phyloP scores from a whole-genome alignment of 2,888 invertebrate species.

The Anoncus sp. region DNA sequence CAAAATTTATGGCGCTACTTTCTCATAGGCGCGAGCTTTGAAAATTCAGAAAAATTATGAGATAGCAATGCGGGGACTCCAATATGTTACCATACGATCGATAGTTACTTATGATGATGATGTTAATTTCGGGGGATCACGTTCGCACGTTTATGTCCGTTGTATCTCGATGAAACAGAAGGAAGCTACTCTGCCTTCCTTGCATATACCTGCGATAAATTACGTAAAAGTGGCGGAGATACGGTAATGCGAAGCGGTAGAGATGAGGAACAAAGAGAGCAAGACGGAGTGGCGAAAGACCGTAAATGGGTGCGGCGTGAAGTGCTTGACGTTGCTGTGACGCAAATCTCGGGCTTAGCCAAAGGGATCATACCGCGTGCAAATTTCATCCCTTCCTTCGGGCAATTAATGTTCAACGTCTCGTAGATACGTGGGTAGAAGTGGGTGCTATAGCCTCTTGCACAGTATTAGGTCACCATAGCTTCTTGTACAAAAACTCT shows the following conservation, averaged over 20 bases:
- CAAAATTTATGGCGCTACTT: no score
- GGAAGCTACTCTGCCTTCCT: neutral
- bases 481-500: slow-evolving; percentile 50
- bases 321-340: slow-evolving; percentile 36
- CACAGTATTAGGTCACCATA: slow-evolving; percentile 32
- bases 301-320: slow-evolving; percentile 16
- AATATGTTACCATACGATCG: no score
- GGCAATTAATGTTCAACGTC: slow-evolving; percentile 58
- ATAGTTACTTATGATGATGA: no score
- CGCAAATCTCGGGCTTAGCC: slow-evolving; percentile 49
- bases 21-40: no score
- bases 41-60: no score
- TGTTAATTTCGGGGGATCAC: neutral
- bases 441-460: slow-evolving; percentile 20
- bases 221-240: neutral
- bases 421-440: slow-evolving; percentile 18
- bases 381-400: slow-evolving; percentile 52
- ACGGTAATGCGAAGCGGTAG: slow-evolving; percentile 1
- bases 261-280: neutral
- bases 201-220: neutral
- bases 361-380: slow-evolving; percentile 49
- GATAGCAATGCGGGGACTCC: no score
- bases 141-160: neutral
- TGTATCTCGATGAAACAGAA: neutral
- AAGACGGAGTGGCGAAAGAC: slow-evolving; percentile 17